Evolutionary conservation across 2,113 vertebrate species (phyloP).

Genomic region (Aphyosemion australe): DNA sequence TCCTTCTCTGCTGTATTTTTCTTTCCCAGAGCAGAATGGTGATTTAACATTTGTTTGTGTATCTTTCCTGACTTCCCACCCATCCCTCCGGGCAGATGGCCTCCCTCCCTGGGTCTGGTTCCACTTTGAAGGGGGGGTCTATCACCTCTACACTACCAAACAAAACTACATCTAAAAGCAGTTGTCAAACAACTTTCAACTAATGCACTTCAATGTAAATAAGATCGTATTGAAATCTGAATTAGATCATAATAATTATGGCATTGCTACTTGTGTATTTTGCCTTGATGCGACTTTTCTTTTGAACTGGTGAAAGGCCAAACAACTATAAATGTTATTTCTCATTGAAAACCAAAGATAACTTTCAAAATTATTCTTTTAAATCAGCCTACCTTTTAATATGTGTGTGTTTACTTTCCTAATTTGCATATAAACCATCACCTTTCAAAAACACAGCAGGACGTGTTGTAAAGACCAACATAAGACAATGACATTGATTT

Average conservation of each 20-base stretch:
- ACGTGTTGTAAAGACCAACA: not conserved
- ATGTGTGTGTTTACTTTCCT: not conserved
- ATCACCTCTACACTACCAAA: no score
- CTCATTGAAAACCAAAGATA: not conserved
- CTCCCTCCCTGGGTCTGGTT: not conserved
- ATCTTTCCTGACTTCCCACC: not conserved
- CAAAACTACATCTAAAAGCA: no score
- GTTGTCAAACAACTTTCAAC: no score
- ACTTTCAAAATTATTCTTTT: not conserved
- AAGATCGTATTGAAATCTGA: no score
- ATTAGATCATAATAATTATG: no score
- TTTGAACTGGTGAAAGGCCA: not conserved
- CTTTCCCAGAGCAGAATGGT: not conserved
- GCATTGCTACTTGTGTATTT: not conserved
- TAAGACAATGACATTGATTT: constrained; percentile 1
- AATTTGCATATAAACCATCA: constrained; percentile 13
- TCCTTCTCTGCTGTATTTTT: not conserved
- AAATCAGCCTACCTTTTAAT: not conserved
- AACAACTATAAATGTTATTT: not conserved
- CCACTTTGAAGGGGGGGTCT: no score
- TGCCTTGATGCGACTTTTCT: not conserved
- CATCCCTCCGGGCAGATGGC: not conserved
- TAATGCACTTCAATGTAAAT: no score
- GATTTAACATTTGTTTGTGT: not conserved
- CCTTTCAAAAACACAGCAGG: not conserved